Conservation (phyloP, 2,113 vertebrate species). For the Myiozetetes cayanensis region DNA sequence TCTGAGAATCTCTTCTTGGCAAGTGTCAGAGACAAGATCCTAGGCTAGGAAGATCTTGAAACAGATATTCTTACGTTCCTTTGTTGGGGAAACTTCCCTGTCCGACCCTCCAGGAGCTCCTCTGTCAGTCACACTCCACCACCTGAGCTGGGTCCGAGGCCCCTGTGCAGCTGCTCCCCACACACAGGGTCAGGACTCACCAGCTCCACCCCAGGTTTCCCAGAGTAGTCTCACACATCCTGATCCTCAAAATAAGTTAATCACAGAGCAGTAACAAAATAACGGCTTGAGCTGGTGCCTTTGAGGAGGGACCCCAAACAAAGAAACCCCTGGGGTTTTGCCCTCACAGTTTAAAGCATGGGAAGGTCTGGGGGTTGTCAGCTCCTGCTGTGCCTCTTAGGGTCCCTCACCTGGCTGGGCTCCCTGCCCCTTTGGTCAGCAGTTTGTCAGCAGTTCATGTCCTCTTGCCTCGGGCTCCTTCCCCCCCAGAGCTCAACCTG, state of each 20-base stretch:
- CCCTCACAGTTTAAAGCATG: rapidly evolving
- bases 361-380: not conserved
- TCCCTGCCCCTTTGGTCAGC: not conserved
- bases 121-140: not conserved
- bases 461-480: not conserved
- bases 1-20: not conserved
- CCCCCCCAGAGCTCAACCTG: not conserved
- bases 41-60: not conserved
- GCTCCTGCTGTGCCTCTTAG: not conserved
- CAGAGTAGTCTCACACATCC: not conserved
- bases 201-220: not conserved
- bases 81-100: not conserved
- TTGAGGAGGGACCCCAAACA: not conserved
- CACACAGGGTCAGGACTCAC: not conserved
- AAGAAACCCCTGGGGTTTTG: not conserved
- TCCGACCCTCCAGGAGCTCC: not conserved
- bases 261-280: not conserved
- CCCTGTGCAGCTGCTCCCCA: not conserved
- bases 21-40: not conserved
- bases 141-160: not conserved
- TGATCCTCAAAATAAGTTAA: not conserved
- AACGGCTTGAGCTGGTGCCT: not conserved
- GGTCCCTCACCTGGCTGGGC: not conserved
- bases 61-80: not conserved
- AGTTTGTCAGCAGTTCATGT: not conserved